A percentile compares a stretch with the other conserved stretches of the same genome.
Evolutionary conservation across 2,888 invertebrate genomes (phyloP).

Genomic region (Calliscelio sp.): DNA sequence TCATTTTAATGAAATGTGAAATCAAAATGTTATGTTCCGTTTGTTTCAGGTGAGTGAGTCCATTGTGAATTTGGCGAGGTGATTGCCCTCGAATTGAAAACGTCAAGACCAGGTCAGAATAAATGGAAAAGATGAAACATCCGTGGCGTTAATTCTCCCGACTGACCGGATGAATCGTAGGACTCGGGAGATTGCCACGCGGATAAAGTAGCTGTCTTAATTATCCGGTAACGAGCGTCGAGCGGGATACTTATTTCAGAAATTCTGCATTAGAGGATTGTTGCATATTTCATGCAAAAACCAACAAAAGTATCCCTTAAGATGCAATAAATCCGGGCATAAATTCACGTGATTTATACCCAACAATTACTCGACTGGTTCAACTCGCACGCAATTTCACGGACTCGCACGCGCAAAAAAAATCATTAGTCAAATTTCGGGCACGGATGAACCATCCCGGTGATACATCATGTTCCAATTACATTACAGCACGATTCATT

Average conservation of each 20-base stretch:
- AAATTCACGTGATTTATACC: conserved; percentile 60
- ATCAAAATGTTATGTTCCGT: conserved; percentile 59
- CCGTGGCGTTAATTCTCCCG: conserved; percentile 73
- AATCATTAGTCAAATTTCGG: conserved; percentile 39
- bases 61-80: conserved; percentile 57
- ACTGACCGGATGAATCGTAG: conserved; percentile 67
- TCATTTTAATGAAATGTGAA: conserved; percentile 46
- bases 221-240: conserved; percentile 74
- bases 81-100: conserved; percentile 69
- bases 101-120: conserved; percentile 63
- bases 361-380: conserved; percentile 36
- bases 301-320: conserved; percentile 46
- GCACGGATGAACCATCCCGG: conserved; percentile 22
- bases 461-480: conserved; percentile 18
- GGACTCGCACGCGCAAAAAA: neutral
- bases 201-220: conserved; percentile 76
- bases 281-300: conserved; percentile 64
- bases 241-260: conserved; percentile 63
- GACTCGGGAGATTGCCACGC: conserved; percentile 72
- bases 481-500: neutral
- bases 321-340: conserved; percentile 44
- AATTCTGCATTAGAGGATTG: conserved; percentile 53
- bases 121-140: conserved; percentile 71
- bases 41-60: conserved; percentile 76
- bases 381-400: conserved; percentile 22